These are phyloP conservation scores for Drosophila orosa DNA, from an alignment of 1,140 invertebrate species.

Conservation along the genomic window DNA sequence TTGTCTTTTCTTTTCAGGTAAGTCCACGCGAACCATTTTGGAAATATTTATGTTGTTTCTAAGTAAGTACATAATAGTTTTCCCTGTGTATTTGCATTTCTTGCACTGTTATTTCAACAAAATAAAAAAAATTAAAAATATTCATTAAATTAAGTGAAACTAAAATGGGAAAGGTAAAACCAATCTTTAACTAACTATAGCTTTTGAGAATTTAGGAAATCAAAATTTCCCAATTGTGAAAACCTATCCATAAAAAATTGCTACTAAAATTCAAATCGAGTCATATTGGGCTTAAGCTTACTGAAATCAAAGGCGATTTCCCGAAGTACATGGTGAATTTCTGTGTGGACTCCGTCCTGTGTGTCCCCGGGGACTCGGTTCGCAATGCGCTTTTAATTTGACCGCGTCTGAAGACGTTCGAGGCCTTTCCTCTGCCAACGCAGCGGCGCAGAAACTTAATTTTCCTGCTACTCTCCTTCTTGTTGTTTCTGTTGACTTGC, in stretches of 20 bases:
- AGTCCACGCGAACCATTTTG: background rate
- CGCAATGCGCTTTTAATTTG: slow-evolving; percentile 73
- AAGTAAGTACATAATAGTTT: background rate
- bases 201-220: too few relatives aligned
- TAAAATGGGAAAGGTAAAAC: background rate
- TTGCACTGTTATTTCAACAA: background rate
- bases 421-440: slow-evolving; percentile 62
- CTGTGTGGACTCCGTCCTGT: background rate
- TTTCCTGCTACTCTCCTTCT: slow-evolving; percentile 40
- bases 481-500: slow-evolving; percentile 54
- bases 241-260: background rate
- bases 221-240: background rate
- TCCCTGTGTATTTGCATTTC: background rate
- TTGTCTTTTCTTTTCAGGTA: slow-evolving; percentile 1
- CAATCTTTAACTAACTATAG: too few relatives aligned
- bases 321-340: too few relatives aligned
- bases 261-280: too few relatives aligned
- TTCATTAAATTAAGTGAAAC: background rate
- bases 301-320: background rate
- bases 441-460: slow-evolving; percentile 76
- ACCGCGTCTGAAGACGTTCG: slow-evolving; percentile 63
- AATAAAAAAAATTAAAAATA: background rate
- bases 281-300: background rate
- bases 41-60: background rate
- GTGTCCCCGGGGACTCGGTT: slow-evolving; percentile 11